Percentiles rank a stretch among this genome's conserved stretches.
Conservation (phyloP, 1,140 invertebrate species). For the Pachyrhynchus sulphureomaculatus region DNA sequence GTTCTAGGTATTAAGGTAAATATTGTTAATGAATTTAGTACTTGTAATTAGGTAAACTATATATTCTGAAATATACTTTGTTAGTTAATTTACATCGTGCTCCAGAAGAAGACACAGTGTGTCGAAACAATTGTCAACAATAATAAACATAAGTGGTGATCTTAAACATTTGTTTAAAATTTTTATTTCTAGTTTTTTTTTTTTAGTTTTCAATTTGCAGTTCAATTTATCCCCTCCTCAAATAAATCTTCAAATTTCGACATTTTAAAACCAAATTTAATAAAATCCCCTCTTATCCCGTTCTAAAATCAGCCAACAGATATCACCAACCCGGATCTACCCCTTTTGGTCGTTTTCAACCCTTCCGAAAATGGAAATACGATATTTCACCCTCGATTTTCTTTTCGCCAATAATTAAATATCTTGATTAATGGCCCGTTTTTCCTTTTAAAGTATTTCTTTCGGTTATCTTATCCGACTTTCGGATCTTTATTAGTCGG, state of each 20-base stretch:
- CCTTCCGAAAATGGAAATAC: constrained; percentile 33
- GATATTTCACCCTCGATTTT: constrained; percentile 36
- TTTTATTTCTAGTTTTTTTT: no score
- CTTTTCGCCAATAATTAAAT: constrained; percentile 36
- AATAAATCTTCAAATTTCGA: constrained; percentile 23
- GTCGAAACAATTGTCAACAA: no score
- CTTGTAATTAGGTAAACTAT: no score
- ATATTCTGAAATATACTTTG: no score
- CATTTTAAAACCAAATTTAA: constrained; percentile 31
- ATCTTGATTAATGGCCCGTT: constrained; percentile 35
- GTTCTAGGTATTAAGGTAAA: no score
- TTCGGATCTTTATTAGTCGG: constrained; percentile 29
- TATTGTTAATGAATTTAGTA: no score
- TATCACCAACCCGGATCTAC: constrained; percentile 24
- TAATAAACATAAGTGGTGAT: no score
- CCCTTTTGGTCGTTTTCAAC: constrained; percentile 27
- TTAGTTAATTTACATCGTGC: no score
- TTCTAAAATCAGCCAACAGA: constrained; percentile 7
- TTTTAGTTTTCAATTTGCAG: no score
- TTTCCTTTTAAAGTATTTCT: constrained; percentile 34
- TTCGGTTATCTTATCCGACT: constrained; percentile 25
- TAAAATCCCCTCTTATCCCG: constrained; percentile 23
- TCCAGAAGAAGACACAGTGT: no score
- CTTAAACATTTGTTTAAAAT: no score
- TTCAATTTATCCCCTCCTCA: no score